Evolutionary conservation across 2,888 invertebrate genomes (phyloP), one percentile per base, ranked within the genome.

Genomic region (Nemoura dubitans): DNA sequence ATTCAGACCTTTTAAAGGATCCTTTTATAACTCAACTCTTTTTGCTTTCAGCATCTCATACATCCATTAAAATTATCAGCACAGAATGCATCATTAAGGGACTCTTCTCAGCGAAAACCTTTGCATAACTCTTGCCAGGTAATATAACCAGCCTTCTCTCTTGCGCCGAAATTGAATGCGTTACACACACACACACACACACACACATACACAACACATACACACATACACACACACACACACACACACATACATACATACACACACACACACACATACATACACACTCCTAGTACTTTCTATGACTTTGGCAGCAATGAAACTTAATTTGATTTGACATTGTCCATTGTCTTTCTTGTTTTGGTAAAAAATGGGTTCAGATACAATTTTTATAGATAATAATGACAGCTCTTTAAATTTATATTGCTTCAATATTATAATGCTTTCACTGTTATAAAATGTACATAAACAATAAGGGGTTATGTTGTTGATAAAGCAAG

Each of bases 31-130:
- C 59, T 14, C 59, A 59, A 59, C 16, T 59, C 59, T 59, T 21
- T 85, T 77, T 87, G 88, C 88, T 89, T 89, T 87, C 89, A 92
- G 92, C 92, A 89, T 88, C 88, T 89, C 88, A 89, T 93, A 90
- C 93, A 94, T 91, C 92, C 93, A 90, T 92, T 93, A 92, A 94
- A 94, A 91, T 90, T 92, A 90, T 92, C 92, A 89, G 93, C 93
- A 76, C 89, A 89, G 86, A 89, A 88, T 86, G 85, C 88, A 78
- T 93, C 93, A 88, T 93, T 93, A 85, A 92, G 94, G 90, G 94
- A 94, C 90, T 91, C 92, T 88, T 91, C 92, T 89, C 92, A 92
- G 89, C 92, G 94, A 89, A 94, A 94, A 91, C 93, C 93, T 88
- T 92, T 93, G 90, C 93, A 93, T 90, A 94, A 93, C 91, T 92